Conservation (phyloP, 64 coral and sea anemone species). For the Actinia equina region DNA sequence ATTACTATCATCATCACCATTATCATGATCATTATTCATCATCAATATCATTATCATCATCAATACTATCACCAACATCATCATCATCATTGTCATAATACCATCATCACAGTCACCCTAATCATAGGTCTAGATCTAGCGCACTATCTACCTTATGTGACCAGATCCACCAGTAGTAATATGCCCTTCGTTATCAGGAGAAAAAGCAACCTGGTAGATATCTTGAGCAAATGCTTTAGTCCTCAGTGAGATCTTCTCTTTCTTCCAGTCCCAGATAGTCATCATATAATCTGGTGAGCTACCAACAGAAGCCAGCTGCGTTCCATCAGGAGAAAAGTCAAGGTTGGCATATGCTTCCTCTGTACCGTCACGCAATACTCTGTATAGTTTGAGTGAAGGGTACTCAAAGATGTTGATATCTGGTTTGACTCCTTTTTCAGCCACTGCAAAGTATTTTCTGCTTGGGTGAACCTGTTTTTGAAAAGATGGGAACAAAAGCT, state of each 20-base stretch:
- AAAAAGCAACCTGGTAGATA: conserved; percentile 92
- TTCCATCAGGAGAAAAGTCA: conserved; percentile 89
- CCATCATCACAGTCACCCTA: neutral
- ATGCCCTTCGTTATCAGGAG: conserved; percentile 94
- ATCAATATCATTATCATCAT: neutral
- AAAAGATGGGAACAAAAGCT: neutral
- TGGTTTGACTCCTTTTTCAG: conserved; percentile 91
- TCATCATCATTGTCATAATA: neutral
- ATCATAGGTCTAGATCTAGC: too few species aligned
- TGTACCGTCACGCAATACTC: conserved; percentile 84
- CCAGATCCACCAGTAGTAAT: conserved; percentile 89
- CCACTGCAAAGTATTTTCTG: conserved; percentile 96
- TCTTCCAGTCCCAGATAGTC: conserved; percentile 99
- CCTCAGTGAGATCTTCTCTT: conserved; percentile 81
- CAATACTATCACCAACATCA: too few species aligned
- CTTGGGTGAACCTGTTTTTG: conserved; percentile 80
- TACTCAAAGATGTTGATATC: conserved; percentile 97
- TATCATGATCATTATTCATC: neutral
- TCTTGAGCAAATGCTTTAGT: conserved; percentile 97
- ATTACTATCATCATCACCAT: too few species aligned
- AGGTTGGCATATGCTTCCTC: conserved; percentile 93
- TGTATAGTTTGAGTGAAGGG: conserved; percentile 88
- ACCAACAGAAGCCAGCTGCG: conserved; percentile 89
- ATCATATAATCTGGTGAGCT: conserved; percentile 96
- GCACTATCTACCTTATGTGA: conserved; percentile 69